Evolutionary conservation across 1,140 invertebrate species (phyloP).

Genomic region (Trichonephila clavata): DNA sequence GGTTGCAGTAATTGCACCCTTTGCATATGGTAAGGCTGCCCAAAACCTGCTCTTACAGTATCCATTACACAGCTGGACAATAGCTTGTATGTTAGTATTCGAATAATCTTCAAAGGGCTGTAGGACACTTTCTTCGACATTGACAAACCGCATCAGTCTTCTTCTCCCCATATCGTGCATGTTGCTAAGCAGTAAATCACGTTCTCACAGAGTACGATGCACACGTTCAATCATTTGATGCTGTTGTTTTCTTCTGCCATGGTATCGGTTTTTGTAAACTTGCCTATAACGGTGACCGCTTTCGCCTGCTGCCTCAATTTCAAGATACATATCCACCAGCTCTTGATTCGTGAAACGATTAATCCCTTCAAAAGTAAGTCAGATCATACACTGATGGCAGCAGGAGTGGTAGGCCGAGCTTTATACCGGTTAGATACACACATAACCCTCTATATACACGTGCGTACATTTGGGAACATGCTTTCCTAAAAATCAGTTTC

Average conservation of each 20-base stretch:
- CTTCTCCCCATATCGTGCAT: slow-evolving; percentile 2
- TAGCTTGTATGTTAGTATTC: no score
- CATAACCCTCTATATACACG: no score
- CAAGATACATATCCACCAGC: neutral
- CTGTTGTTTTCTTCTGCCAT: neutral
- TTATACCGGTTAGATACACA: no score
- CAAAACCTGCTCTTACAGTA: neutral
- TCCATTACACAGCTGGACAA: neutral
- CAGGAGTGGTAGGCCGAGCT: no score
- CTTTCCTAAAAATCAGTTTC: no score
- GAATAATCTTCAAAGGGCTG: no score
- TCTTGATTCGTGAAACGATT: no score
- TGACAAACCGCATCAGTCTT: neutral
- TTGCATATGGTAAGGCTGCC: neutral
- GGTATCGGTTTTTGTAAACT: neutral
- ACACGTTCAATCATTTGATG: neutral
- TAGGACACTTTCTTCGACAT: neutral
- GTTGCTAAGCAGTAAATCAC: slow-evolving; percentile 1
- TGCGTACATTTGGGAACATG: no score
- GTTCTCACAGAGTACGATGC: neutral
- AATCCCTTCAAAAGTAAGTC: no score
- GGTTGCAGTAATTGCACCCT: neutral
- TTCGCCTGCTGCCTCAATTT: slow-evolving; percentile 8
- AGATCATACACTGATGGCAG: no score
- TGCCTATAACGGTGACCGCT: neutral